These are phyloP conservation scores for Charanyca ferruginea DNA, from an alignment of 2,888 invertebrate species.

Conservation along the genomic window DNA sequence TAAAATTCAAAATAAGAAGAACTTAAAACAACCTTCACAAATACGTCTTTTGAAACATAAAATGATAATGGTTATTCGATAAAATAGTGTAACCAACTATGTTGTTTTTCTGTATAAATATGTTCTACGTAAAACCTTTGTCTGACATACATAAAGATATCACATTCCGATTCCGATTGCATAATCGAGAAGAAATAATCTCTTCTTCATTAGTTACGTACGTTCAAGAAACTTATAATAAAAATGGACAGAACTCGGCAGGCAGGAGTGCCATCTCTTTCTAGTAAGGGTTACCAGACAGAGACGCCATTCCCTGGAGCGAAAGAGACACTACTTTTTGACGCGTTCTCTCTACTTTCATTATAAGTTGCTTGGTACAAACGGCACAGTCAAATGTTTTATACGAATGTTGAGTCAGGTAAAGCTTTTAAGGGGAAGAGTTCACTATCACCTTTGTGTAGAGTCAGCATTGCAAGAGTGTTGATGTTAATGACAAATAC, in stretches of 20 bases:
- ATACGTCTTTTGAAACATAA: slow-evolving; percentile 69
- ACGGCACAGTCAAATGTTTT: slow-evolving; percentile 8
- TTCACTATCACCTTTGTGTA: slow-evolving; percentile 14
- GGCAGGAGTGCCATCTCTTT: too few species aligned
- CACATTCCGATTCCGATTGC: too few species aligned
- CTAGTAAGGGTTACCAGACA: too few species aligned
- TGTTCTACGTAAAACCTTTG: slow-evolving; percentile 49
- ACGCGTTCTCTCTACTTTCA: too few species aligned
- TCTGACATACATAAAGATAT: slow-evolving; percentile 16
- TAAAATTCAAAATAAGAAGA: neutral
- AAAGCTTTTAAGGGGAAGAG: slow-evolving; percentile 40
- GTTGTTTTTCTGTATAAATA: slow-evolving; percentile 79
- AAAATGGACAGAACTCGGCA: too few species aligned
- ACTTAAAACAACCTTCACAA: slow-evolving; percentile 65
- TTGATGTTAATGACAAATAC: slow-evolving; percentile 12
- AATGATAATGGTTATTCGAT: slow-evolving; percentile 65
- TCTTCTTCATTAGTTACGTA: too few species aligned
- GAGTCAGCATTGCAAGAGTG: slow-evolving; percentile 9
- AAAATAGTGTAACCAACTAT: slow-evolving; percentile 75
- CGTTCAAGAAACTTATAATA: too few species aligned
- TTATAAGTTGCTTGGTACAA: too few species aligned
- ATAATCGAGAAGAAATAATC: neutral
- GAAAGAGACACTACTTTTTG: too few species aligned
- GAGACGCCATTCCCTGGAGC: too few species aligned
- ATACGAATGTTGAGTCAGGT: slow-evolving; percentile 21